Evolutionary conservation across 2,113 vertebrate species (phyloP).

Genomic region (Damaliscus lunatus): DNA sequence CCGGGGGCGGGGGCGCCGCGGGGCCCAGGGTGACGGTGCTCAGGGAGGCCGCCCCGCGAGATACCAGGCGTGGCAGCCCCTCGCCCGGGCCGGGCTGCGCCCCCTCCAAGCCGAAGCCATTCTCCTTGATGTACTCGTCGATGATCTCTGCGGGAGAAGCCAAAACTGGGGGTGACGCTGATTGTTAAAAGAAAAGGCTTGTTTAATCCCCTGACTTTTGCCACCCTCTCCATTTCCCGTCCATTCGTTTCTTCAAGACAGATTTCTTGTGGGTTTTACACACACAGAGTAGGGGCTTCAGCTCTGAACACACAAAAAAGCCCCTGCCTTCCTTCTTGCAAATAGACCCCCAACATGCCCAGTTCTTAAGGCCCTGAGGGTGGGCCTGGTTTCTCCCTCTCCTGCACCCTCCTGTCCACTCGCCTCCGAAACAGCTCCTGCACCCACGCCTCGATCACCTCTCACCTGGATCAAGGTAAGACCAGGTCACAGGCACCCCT

Average conservation of each 20-base stretch:
- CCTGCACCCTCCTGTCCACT: neutral
- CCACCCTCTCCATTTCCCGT: neutral
- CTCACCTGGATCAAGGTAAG: neutral
- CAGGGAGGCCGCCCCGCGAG: conserved; percentile 44
- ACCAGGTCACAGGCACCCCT: neutral
- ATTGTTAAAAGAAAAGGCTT: neutral
- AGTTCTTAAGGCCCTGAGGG: neutral
- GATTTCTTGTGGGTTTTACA: neutral
- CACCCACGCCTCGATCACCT: neutral
- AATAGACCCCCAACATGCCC: neutral
- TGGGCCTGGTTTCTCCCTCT: neutral
- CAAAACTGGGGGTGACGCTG: neutral
- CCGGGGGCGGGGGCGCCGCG: neutral
- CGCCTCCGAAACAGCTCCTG: neutral
- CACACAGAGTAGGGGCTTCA: neutral
- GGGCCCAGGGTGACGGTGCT: conserved; percentile 60
- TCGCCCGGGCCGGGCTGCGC: conserved; percentile 31
- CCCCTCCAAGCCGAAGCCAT: conserved; percentile 67
- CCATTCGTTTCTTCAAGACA: neutral
- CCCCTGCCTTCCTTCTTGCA: neutral
- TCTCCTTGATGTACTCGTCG: conserved; percentile 79
- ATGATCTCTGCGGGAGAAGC: conserved; percentile 81
- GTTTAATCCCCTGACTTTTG: neutral
- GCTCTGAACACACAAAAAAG: neutral
- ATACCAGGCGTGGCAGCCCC: conserved; percentile 52